A percentile compares a stretch with the other conserved stretches of the same genome.
phyloP scores from a whole-genome alignment of 2,888 invertebrate genomes.

The Leucania comma region DNA sequence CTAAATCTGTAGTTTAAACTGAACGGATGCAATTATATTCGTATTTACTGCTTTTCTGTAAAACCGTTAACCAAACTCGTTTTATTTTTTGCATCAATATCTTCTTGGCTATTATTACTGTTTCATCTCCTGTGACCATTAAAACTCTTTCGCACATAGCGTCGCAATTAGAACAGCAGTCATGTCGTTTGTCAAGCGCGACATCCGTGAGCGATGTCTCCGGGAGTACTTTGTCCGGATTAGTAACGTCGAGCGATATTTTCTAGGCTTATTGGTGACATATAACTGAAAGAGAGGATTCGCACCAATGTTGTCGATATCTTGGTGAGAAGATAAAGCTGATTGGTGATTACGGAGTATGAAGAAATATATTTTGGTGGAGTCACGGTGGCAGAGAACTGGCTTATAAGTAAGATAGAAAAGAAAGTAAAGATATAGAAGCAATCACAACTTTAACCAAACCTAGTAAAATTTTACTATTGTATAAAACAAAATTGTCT shows the following conservation, averaged over 20 bases:
- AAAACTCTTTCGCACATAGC: constrained; percentile 22
- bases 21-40: constrained; percentile 40
- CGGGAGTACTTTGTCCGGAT: constrained; percentile 65
- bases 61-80: constrained; percentile 10
- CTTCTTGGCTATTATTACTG: constrained; percentile 1
- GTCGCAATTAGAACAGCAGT: constrained; percentile 48
- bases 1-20: constrained; percentile 36
- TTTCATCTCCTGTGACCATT: neutral
- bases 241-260: constrained; percentile 50
- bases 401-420: neutral
- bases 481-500: neutral
- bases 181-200: constrained; percentile 47
- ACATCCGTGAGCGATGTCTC: constrained; percentile 53
- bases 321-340: neutral
- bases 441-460: neutral
- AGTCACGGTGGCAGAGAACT: neutral
- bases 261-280: constrained; percentile 56
- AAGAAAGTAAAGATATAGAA: neutral
- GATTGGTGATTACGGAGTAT: neutral
- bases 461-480: neutral
- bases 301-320: constrained; percentile 15
- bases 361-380: neutral
- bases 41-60: constrained; percentile 37
- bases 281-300: constrained; percentile 24
- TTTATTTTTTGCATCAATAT: constrained; percentile 13